Conservation (phyloP, 2,113 vertebrate species). For the Ageneiosus marmoratus region DNA sequence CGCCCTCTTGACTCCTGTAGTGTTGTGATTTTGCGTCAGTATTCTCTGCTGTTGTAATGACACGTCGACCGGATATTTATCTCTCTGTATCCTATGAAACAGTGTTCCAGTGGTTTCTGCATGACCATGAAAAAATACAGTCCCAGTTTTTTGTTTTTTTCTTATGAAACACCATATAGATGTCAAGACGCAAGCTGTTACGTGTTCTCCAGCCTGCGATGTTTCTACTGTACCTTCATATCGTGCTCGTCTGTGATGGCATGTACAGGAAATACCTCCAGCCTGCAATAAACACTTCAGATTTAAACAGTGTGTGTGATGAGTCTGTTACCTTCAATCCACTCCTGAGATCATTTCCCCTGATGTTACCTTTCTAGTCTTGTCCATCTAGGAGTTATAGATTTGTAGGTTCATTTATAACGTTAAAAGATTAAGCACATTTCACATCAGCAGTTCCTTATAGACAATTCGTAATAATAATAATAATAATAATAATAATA, state of each 20-base stretch:
- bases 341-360: not conserved
- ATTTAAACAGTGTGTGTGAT: not conserved
- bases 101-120: conserved; percentile 84
- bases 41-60: conserved; percentile 40
- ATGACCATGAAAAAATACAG: conserved; percentile 76
- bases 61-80: conserved; percentile 20
- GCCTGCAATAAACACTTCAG: conserved; percentile 93
- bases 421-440: not conserved
- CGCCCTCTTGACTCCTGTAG: conserved; percentile 16
- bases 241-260: conserved; percentile 81
- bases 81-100: conserved; percentile 71
- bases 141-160: conserved; percentile 66
- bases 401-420: not conserved
- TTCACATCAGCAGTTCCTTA: not conserved
- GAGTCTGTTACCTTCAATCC: not conserved
- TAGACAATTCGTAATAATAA: too few relatives aligned
- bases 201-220: conserved; percentile 83
- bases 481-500: too few relatives aligned
- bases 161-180: conserved; percentile 73
- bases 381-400: not conserved
- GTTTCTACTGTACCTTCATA: conserved; percentile 87
- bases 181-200: conserved; percentile 78
- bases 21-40: conserved; percentile 51
- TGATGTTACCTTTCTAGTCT: not conserved
- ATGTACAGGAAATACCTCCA: conserved; percentile 92